A percentile compares a stretch with the other conserved stretches of the same genome.
These are phyloP conservation scores for Volucella inanis DNA, from an alignment of 2,888 invertebrate genomes.

Conservation along the genomic window DNA sequence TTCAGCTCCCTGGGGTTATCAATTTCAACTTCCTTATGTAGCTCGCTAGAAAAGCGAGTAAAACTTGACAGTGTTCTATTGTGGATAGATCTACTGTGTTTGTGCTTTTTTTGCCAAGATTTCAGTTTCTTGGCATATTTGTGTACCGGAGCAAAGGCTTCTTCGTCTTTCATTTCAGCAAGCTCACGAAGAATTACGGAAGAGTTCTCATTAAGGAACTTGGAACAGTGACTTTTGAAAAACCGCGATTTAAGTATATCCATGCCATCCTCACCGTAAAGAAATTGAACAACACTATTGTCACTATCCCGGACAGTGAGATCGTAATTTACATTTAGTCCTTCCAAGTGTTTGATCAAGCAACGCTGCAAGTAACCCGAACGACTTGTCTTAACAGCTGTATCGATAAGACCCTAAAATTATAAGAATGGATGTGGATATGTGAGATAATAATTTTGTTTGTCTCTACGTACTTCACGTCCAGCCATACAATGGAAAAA, in stretches of 20 bases:
- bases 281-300: constrained; percentile 94
- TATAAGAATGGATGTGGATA: not conserved
- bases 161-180: constrained; percentile 85
- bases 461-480: constrained; percentile 88
- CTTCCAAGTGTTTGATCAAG: constrained; percentile 98
- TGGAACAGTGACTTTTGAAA: constrained; percentile 89
- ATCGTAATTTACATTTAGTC: constrained; percentile 95
- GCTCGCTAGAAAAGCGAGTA: constrained; percentile 85
- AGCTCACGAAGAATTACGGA: constrained; percentile 86
- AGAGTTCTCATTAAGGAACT: constrained; percentile 92
- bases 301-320: constrained; percentile 98
- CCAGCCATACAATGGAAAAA: constrained; percentile 99
- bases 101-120: constrained; percentile 86
- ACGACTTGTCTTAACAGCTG: constrained; percentile 99
- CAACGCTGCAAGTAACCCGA: constrained; percentile 99
- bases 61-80: constrained; percentile 85
- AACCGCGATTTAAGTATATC: constrained; percentile 95
- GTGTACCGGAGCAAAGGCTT: constrained; percentile 84
- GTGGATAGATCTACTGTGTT: constrained; percentile 83
- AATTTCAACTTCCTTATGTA: constrained; percentile 83
- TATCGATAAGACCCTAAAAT: constrained; percentile 96
- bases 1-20: constrained; percentile 83
- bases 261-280: constrained; percentile 96
- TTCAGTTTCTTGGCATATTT: constrained; percentile 85
- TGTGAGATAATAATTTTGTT: too few species aligned